Conservation (phyloP, 2,797 vertebrate genomes). For the Eulemur albifrons region DNA sequence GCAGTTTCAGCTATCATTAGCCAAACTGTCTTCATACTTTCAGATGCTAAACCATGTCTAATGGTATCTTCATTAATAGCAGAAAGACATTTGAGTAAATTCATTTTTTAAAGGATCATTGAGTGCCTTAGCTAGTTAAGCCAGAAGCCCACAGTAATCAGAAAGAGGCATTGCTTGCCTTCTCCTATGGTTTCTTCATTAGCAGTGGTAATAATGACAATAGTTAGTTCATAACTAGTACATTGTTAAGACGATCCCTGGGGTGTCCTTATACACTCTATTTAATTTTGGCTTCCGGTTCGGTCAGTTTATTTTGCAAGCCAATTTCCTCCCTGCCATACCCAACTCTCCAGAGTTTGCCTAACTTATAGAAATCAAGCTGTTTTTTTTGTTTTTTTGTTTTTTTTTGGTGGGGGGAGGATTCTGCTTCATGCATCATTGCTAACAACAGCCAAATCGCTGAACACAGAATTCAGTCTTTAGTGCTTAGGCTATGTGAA, state of each 20-base stretch:
- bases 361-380: constrained; percentile 68
- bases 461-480: constrained; percentile 72
- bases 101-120: constrained; percentile 75
- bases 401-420: too few relatives aligned
- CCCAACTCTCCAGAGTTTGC: constrained; percentile 64
- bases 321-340: constrained; percentile 62
- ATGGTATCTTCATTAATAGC: constrained; percentile 64
- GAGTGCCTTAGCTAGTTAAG: constrained; percentile 65
- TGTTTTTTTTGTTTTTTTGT: background rate
- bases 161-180: constrained; percentile 51
- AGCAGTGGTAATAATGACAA: constrained; percentile 63
- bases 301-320: constrained; percentile 70
- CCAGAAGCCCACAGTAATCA: constrained; percentile 54
- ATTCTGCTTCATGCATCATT: constrained; percentile 65
- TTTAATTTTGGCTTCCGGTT: constrained; percentile 70
- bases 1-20: constrained; percentile 69
- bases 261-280: constrained; percentile 30
- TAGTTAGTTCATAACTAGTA: constrained; percentile 76
- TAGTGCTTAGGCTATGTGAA: constrained; percentile 42
- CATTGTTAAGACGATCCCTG: constrained; percentile 65
- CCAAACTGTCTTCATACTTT: constrained; percentile 64
- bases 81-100: constrained; percentile 70
- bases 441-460: constrained; percentile 70
- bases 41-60: constrained; percentile 72
- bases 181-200: constrained; percentile 72